These are phyloP conservation scores for Drosophila gunungcola DNA, from an alignment of 1,140 invertebrate genomes.

Conservation along the genomic window DNA sequence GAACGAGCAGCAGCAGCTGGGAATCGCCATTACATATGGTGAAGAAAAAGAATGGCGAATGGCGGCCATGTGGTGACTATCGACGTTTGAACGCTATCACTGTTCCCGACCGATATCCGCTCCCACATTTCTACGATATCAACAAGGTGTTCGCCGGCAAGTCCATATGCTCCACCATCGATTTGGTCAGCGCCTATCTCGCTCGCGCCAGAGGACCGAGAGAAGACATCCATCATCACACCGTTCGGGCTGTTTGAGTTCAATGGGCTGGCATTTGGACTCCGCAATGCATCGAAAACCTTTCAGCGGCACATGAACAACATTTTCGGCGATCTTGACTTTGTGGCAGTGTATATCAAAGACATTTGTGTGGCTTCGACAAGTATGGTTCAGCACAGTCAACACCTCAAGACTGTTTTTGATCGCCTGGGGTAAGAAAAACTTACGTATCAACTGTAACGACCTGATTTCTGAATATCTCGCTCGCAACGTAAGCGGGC, in stretches of 20 bases:
- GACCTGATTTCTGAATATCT: too few relatives aligned
- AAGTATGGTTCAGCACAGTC: too few relatives aligned
- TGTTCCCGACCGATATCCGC: too few relatives aligned
- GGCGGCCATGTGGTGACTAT: too few relatives aligned
- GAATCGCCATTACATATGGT: neutral
- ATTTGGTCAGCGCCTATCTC: neutral
- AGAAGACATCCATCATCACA: neutral
- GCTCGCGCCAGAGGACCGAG: neutral
- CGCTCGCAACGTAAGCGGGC: too few relatives aligned
- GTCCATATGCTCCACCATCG: too few relatives aligned
- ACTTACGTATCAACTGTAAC: too few relatives aligned
- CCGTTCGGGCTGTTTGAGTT: neutral
- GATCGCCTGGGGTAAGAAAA: neutral
- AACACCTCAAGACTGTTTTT: neutral
- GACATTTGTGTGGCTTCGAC: too few relatives aligned
- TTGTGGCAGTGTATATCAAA: too few relatives aligned
- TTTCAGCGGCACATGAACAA: neutral
- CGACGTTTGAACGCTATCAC: too few relatives aligned
- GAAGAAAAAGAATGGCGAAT: neutral
- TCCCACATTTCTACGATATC: too few relatives aligned
- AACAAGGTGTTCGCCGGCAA: too few relatives aligned
- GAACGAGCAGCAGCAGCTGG: neutral
- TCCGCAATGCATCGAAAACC: neutral
- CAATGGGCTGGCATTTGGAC: neutral
- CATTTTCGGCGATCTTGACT: neutral